Base-by-base conservation (phyloP, 2,797 vertebrate genomes). In the Cirrhinus mrigala region DNA sequence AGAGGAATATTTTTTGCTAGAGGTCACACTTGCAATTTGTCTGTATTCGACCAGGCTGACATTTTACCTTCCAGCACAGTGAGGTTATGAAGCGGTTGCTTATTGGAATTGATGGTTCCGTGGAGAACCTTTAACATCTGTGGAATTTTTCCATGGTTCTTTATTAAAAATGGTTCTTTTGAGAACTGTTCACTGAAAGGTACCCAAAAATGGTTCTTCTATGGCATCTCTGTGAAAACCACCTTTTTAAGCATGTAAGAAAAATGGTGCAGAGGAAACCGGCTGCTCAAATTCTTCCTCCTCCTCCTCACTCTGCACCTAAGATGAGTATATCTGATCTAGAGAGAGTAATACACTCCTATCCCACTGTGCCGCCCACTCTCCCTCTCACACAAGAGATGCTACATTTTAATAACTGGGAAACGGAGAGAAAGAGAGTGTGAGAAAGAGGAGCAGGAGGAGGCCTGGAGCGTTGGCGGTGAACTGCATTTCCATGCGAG, bases 401-500 rank as follows among this genome's bases (percentile, higher is more conserved):
- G 77, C 81, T 88, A 87, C 70, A 89, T 89, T 86, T 86, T 86
- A 76, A 89, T 89, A 83, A 18, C 64, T 83, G 68, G 82, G 92
- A 92, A 75, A 18, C 84, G 89, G 66, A 64, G 29, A 70, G 56
- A 86, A 89, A 91, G 91, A 91, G 90, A 66, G 44, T 85, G 73
- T 78, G 88, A 68, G 64, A 68, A 68, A 37, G 6, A 68, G 64
- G 29, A 93, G 92, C 91, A 90, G 89, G 91, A 91, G 91, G 88
- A 9, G 69, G 90, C 93, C 92, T 88, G 78, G 60, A 94, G 93
- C 46, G 8, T 90, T 94, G 93, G 92, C 92, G 91, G 90, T 86
- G 91, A 86, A 90, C 83, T 50, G 86, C 73, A 73, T 84, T 88
- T 87, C 86, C 74, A 84, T 88, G 86, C 89, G 83, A 85, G 83